Conservation (phyloP, 2,113 vertebrate species). For the Heterotilapia buettikoferi region DNA sequence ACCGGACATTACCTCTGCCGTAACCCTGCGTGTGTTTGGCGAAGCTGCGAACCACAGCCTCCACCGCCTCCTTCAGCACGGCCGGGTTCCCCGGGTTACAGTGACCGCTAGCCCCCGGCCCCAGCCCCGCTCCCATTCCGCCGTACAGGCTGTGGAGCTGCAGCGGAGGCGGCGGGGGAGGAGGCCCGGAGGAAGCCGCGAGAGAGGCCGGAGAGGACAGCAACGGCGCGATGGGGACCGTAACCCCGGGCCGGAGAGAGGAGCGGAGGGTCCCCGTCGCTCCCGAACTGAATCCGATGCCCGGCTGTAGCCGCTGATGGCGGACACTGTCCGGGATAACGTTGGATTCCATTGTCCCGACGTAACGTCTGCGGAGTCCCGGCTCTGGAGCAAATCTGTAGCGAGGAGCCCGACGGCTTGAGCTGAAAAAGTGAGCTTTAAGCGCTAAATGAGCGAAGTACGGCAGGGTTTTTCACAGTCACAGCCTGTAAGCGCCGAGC, state of each 20-base stretch:
- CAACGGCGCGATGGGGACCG: conserved; percentile 65
- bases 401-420: background rate
- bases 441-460: background rate
- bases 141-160: conserved; percentile 77
- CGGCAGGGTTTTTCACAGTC: conserved; percentile 16
- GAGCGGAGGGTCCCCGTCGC: conserved; percentile 71
- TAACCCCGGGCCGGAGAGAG: conserved; percentile 72
- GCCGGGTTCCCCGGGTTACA: conserved; percentile 80
- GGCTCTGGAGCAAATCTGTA: background rate
- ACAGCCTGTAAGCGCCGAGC: background rate
- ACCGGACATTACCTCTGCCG: conserved; percentile 80
- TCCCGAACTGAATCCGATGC: conserved; percentile 72
- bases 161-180: conserved; percentile 75
- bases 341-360: conserved; percentile 80
- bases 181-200: conserved; percentile 69
- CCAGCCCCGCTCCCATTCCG: conserved; percentile 65
- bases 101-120: conserved; percentile 62
- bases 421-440: background rate
- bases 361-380: conserved; percentile 35
- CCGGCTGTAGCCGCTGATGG: conserved; percentile 81
- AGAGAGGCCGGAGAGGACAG: conserved; percentile 60
- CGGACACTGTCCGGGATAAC: conserved; percentile 81
- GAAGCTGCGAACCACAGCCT: conserved; percentile 94
- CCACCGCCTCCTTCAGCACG: conserved; percentile 90
- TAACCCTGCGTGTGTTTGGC: conserved; percentile 96